Conservation (phyloP, 2,797 vertebrate species). For the Gambelia wislizenii region DNA sequence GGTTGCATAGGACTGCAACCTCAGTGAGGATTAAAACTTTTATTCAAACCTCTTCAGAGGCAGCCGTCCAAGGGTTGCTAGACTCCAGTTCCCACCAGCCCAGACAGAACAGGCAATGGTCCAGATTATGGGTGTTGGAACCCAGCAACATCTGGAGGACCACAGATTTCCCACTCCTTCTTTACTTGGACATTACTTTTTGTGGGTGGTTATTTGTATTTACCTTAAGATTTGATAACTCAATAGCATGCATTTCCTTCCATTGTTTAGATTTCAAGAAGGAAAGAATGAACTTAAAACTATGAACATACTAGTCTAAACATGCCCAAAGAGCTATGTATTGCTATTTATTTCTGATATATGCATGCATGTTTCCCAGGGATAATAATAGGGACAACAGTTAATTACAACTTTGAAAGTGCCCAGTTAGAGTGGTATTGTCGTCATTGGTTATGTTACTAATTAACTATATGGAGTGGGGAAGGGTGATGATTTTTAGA, state of each 20-base stretch:
- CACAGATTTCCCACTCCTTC: neutral
- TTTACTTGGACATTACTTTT: neutral
- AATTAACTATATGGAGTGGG: neutral
- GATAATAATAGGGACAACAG: neutral
- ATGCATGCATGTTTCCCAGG: neutral
- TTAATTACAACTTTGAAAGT: neutral
- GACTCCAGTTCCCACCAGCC: neutral
- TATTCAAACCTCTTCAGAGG: neutral
- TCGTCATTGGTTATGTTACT: neutral
- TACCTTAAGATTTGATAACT: neutral
- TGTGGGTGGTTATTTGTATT: neutral
- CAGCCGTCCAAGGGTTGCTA: neutral
- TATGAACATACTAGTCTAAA: neutral
- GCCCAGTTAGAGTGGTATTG: neutral
- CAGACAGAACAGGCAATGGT: neutral
- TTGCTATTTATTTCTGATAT: neutral
- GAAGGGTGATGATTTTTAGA: neutral
- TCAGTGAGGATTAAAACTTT: neutral
- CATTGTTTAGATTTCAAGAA: neutral
- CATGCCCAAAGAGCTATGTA: neutral
- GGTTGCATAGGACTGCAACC: neutral
- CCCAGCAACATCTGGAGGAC: neutral
- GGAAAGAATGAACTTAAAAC: neutral
- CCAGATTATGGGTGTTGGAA: too few relatives aligned
- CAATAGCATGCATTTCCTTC: neutral